These are phyloP conservation scores for Plagiodera versicolora DNA, from an alignment of 2,888 invertebrate species.

Conservation along the genomic window DNA sequence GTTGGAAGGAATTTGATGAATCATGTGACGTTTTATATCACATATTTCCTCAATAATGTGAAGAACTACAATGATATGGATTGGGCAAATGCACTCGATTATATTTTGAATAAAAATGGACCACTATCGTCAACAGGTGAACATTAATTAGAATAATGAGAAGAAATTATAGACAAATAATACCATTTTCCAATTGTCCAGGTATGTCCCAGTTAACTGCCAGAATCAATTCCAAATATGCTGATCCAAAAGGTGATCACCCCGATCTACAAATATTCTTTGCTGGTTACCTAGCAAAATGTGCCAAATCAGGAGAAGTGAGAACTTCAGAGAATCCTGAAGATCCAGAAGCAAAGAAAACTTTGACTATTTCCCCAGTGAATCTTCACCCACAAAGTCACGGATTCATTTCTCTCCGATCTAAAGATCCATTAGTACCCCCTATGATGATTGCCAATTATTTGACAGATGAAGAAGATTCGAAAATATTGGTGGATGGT, in stretches of 20 bases:
- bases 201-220: slow-evolving; percentile 68
- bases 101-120: slow-evolving; percentile 62
- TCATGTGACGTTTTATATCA: slow-evolving; percentile 65
- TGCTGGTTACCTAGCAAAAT: slow-evolving; percentile 64
- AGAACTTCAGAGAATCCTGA: slow-evolving; percentile 52
- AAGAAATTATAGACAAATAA: no score
- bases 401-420: slow-evolving; percentile 65
- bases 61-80: slow-evolving; percentile 60
- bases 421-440: slow-evolving; percentile 67
- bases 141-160: not conserved
- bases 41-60: slow-evolving; percentile 59
- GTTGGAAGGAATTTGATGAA: slow-evolving; percentile 72
- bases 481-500: slow-evolving; percentile 65
- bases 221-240: slow-evolving; percentile 63
- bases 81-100: slow-evolving; percentile 66
- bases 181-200: not conserved
- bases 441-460: slow-evolving; percentile 82
- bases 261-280: slow-evolving; percentile 72
- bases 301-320: slow-evolving; percentile 58
- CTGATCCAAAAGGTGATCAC: slow-evolving; percentile 61
- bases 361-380: slow-evolving; percentile 60
- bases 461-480: slow-evolving; percentile 67
- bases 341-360: slow-evolving; percentile 45
- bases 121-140: slow-evolving; percentile 64
- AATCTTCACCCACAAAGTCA: slow-evolving; percentile 68